A percentile compares a stretch with the other conserved stretches of the same genome.
Conservation (phyloP, 1,140 invertebrate species). For the Conus betulinus region DNA sequence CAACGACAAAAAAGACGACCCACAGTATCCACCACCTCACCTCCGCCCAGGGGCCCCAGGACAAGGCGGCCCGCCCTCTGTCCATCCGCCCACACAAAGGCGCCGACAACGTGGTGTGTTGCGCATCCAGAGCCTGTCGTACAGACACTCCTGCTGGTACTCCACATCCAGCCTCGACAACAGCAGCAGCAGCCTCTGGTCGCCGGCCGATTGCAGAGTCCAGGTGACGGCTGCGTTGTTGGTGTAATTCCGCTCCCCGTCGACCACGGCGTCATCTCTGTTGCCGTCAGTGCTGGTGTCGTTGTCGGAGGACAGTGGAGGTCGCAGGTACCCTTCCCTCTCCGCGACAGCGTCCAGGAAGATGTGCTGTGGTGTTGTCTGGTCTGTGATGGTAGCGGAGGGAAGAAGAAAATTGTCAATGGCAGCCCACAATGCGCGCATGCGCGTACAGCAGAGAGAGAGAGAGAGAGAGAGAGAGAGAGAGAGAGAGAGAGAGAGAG, state of each 20-base stretch:
- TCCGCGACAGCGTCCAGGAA: neutral
- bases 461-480: no score
- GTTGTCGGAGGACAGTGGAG: neutral
- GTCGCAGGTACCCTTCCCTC: neutral
- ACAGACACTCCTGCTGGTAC: constrained; percentile 84
- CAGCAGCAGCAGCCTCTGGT: constrained; percentile 35
- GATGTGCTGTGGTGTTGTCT: neutral
- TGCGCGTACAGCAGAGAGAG: no score
- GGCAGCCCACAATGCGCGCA: no score
- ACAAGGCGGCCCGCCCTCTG: constrained; percentile 77
- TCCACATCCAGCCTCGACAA: constrained; percentile 81
- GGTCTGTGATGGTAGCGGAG: neutral
- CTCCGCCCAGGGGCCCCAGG: constrained; percentile 79
- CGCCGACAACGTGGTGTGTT: constrained; percentile 54
- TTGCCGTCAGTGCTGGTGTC: neutral
- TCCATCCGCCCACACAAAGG: constrained; percentile 34
- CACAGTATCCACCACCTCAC: constrained; percentile 65
- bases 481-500: no score
- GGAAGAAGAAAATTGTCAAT: no score
- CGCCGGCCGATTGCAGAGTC: neutral
- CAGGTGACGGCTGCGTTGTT: constrained; percentile 26
- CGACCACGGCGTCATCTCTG: neutral
- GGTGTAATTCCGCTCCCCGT: constrained; percentile 6
- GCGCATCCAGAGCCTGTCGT: constrained; percentile 83
- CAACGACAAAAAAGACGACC: neutral